These are phyloP conservation scores for Drosophila tanythrix DNA, from an alignment of 2,888 invertebrate genomes.

Conservation along the genomic window DNA sequence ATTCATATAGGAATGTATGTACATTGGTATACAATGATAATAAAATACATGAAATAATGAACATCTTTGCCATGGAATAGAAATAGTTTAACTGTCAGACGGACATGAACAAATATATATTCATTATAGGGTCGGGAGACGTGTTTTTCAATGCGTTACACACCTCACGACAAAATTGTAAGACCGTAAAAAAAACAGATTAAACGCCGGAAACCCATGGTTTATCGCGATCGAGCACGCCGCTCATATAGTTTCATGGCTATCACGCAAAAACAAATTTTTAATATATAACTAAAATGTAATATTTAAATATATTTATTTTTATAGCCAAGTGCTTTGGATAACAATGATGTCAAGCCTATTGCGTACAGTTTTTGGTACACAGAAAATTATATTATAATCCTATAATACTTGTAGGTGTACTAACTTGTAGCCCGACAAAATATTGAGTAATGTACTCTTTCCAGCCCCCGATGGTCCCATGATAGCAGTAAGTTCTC, in stretches of 20 bases:
- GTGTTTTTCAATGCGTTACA: neutral
- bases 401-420: neutral
- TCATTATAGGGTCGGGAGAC: neutral
- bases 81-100: neutral
- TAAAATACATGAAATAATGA: neutral
- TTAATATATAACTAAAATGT: neutral
- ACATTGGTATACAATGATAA: neutral
- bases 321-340: neutral
- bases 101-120: neutral
- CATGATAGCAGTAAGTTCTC: constrained; percentile 98
- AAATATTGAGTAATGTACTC: constrained; percentile 96
- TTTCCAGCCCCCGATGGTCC: constrained; percentile 98
- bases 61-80: neutral
- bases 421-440: constrained; percentile 97
- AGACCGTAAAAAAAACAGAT: constrained; percentile 41
- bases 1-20: constrained; percentile 7
- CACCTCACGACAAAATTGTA: neutral
- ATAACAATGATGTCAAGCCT: neutral
- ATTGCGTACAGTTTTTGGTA: neutral
- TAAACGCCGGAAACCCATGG: constrained; percentile 43
- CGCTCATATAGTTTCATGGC: constrained; percentile 3
- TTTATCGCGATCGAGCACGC: constrained; percentile 23
- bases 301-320: neutral
- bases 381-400: neutral
- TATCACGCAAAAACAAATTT: constrained; percentile 15